These are phyloP conservation scores for Phataginus tricuspis DNA, from an alignment of 2,797 vertebrate species.

Conservation along the genomic window DNA sequence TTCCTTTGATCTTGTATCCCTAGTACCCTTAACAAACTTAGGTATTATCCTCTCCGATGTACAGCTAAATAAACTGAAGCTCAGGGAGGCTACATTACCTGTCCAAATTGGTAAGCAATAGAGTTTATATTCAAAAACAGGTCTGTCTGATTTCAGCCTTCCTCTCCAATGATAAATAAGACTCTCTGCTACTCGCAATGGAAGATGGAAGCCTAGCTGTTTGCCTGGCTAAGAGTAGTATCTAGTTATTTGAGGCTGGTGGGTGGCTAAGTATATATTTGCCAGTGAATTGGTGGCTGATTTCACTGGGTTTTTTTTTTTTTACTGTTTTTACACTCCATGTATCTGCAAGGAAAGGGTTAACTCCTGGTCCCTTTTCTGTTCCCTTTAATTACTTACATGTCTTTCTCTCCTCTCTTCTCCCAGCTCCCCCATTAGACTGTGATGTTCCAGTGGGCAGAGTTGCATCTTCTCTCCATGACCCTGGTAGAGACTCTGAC, in stretches of 20 bases:
- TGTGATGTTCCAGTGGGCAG: background rate
- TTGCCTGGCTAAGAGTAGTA: background rate
- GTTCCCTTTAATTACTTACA: background rate
- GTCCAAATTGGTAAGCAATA: background rate
- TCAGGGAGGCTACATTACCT: background rate
- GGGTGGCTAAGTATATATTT: slow-evolving; percentile 10
- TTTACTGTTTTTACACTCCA: background rate
- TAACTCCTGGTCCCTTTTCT: background rate
- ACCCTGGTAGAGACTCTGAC: background rate
- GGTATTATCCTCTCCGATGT: background rate
- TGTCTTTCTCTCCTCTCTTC: background rate
- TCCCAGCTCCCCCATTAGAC: fast-evolving
- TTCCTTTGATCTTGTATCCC: background rate
- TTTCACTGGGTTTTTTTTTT: background rate
- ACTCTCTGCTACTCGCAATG: background rate
- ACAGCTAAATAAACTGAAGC: background rate
- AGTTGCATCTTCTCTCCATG: background rate
- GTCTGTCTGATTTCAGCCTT: background rate
- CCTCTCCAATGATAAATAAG: background rate
- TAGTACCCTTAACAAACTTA: background rate
- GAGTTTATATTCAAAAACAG: slow-evolving; percentile 7
- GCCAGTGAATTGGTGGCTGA: background rate
- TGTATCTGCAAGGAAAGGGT: background rate
- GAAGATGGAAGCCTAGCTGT: background rate
- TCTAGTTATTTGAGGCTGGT: slow-evolving; percentile 22